Conservation (phyloP, 2,113 vertebrate genomes). For the Lates calcarifer region DNA sequence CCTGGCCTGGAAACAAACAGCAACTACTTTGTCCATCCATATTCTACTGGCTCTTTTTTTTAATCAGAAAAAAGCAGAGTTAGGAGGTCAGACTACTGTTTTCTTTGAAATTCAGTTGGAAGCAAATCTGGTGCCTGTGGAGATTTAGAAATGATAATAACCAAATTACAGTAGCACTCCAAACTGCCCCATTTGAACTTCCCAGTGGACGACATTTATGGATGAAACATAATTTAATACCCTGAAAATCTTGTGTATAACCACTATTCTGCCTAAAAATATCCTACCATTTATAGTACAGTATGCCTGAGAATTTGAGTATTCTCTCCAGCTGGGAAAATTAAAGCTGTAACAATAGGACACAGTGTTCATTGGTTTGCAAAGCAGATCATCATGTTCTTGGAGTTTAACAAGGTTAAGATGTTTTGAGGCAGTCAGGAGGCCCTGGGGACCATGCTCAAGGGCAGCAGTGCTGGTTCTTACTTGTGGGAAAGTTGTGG, state of each 20-base stretch:
- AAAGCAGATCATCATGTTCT: conserved; percentile 37
- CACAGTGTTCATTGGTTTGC: conserved; percentile 23
- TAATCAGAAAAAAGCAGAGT: background rate
- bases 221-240: background rate
- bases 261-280: background rate
- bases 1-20: conserved; percentile 73
- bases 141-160: background rate
- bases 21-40: conserved; percentile 32
- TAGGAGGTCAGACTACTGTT: background rate
- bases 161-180: background rate
- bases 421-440: conserved; percentile 35
- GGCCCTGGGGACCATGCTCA: conserved; percentile 3
- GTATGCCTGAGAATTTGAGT: background rate
- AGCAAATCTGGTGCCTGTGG: background rate
- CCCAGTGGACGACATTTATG: background rate
- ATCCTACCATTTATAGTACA: background rate
- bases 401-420: conserved; percentile 57
- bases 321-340: conserved; percentile 25
- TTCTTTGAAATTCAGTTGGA: background rate
- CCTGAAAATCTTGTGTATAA: background rate
- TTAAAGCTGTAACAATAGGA: conserved; percentile 12
- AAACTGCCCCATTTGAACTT: background rate
- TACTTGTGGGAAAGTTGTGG: conserved; percentile 80
- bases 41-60: background rate
- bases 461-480: conserved; percentile 49